phyloP scores from a whole-genome alignment of 2,797 vertebrate species.

The Chelonia mydas region DNA sequence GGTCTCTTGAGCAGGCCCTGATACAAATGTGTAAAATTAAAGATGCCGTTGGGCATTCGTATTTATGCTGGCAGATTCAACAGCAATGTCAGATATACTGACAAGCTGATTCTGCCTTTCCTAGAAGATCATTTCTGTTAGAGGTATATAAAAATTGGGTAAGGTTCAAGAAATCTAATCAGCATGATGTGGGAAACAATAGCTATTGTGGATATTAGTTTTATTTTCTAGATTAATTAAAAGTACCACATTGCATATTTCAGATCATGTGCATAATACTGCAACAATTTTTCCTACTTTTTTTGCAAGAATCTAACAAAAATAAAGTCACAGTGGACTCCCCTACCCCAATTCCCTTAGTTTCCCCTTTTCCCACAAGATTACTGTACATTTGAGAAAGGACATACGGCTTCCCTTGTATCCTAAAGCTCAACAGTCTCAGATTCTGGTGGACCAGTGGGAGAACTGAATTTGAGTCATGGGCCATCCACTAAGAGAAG shows the following conservation, averaged over 20 bases:
- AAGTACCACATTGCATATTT: neutral
- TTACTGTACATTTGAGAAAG: neutral
- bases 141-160: neutral
- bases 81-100: neutral
- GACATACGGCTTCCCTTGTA: neutral
- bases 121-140: neutral
- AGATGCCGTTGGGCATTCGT: neutral
- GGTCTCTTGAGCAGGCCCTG: neutral
- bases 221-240: neutral
- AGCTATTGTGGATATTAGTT: neutral
- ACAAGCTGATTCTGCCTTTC: constrained; percentile 28
- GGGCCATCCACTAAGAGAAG: neutral
- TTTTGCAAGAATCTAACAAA: neutral
- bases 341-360: rapidly evolving
- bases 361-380: neutral
- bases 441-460: neutral
- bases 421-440: neutral
- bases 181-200: neutral
- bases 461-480: neutral
- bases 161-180: neutral
- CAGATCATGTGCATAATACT: neutral
- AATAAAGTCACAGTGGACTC: neutral
- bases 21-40: neutral
- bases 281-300: neutral
- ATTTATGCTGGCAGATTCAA: neutral